phyloP scores from a whole-genome alignment of 2,888 invertebrate species.

The Spisula subtruncata region DNA sequence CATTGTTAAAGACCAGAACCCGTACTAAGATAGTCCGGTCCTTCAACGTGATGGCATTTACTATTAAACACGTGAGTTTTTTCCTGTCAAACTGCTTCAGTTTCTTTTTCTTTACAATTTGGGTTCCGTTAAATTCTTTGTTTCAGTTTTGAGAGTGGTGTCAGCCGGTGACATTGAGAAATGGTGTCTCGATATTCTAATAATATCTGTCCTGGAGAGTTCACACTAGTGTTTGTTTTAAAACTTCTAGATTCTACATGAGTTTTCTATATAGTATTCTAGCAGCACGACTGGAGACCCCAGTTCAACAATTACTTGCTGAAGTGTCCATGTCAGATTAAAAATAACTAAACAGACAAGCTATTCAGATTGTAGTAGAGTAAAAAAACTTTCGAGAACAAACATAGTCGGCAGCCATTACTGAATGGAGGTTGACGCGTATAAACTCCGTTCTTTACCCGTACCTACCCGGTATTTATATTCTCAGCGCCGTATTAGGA shows the following conservation, averaged over 20 bases:
- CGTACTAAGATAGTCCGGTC: conserved; percentile 30
- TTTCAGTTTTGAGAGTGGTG: conserved; percentile 51
- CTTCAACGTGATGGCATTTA: conserved; percentile 59
- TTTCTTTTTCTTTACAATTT: conserved; percentile 33
- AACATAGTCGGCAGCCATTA: neutral
- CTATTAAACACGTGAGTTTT: conserved; percentile 52
- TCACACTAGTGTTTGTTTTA: conserved; percentile 11
- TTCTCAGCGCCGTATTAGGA: neutral
- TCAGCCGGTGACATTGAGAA: conserved; percentile 54
- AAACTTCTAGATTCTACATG: neutral
- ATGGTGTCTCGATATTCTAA: conserved; percentile 31
- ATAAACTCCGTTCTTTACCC: conserved; percentile 12
- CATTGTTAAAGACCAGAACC: conserved; percentile 36
- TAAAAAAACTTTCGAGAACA: neutral
- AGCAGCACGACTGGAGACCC: neutral
- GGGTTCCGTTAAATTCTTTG: conserved; percentile 66
- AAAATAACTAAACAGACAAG: conserved; percentile 10
- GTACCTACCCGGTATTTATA: conserved; percentile 23
- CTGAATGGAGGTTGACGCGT: neutral
- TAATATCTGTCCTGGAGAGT: neutral
- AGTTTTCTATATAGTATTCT: neutral
- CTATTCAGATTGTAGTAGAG: neutral
- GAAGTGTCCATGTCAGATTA: conserved; percentile 7
- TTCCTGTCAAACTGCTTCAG: conserved; percentile 1
- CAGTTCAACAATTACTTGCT: neutral